Evolutionary conservation across 2,888 invertebrate genomes (phyloP), one percentile per base, ranked within the genome.

Genomic region (Rhopalosiphum nymphaeae): DNA sequence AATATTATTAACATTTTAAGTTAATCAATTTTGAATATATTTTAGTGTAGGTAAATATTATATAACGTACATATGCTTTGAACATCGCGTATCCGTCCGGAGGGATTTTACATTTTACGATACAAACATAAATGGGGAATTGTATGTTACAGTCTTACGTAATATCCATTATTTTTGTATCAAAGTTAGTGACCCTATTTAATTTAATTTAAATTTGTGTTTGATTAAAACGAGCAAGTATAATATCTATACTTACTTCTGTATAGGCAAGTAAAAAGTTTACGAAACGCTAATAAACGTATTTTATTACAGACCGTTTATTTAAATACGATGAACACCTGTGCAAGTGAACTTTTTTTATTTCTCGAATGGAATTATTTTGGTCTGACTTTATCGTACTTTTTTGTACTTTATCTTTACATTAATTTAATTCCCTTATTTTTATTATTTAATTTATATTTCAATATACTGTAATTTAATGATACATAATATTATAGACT

Each of bases 11-110:
- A 84, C 7, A 42, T 42, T 84, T 78, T 13, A 29, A 53, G 10
- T 36, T 42, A 53, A 91, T 91, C 42, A 78, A 53, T 91, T 78
- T 91, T 16, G 91, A 53, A 53, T 91, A 26, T 42, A 91, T 91
- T 25, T 49, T 36, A 21, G 49, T n/a, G 13, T 49, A 42, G 21
- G 36, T 53, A 53, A 53, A 67, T 53, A 53, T 49, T 91, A 67
- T 78, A 78, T 36, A 36, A 78, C 36, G 49, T n/a, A 44, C 85
- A 44, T 86, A 44, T 86, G 85, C 21, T 67, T 67, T 44, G 42
- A 89, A 89, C 56, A 42, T 21, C 46, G 61, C n/a, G 46, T 61
- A 53, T 25, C 44, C 29, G n/a, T 49, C 29, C 91, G 10, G 11
- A 53, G 78, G 53, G 78, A 84, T 78, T 91, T 91, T 53, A 53